These are phyloP conservation scores for Trinectes maculatus DNA, from an alignment of 2,113 vertebrate genomes.

Conservation along the genomic window DNA sequence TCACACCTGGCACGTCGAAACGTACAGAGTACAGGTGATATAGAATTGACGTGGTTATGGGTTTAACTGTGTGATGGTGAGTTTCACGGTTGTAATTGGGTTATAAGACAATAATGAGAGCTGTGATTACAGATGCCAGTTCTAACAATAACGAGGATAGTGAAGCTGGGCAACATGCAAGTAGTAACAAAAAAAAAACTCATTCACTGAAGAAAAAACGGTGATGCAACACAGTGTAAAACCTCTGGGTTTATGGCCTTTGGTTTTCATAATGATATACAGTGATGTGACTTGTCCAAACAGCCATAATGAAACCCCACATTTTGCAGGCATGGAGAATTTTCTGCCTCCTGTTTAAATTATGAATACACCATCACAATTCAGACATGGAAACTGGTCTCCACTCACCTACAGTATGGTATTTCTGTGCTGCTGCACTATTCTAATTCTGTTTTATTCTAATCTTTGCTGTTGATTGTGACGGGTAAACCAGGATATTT, in stretches of 20 bases:
- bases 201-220: not conserved
- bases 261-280: not conserved
- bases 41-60: no score
- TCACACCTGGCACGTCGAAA: no score
- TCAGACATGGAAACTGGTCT: not conserved
- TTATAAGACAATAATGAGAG: not conserved
- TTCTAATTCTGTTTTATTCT: conserved; percentile 45
- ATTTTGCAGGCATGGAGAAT: not conserved
- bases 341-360: not conserved
- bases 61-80: no score
- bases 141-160: no score
- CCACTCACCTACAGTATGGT: not conserved
- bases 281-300: not conserved
- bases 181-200: not conserved
- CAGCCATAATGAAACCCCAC: not conserved
- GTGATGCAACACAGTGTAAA: conserved; percentile 7
- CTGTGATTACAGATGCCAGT: no score
- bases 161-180: not conserved
- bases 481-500: conserved; percentile 32
- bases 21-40: not conserved
- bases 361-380: not conserved
- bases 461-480: conserved; percentile 18
- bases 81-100: not conserved
- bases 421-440: conserved; percentile 8
- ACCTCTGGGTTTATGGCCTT: not conserved